Base-by-base conservation (phyloP, 64 coral and sea anemone genomes). In the Pachyseris speciosa region DNA sequence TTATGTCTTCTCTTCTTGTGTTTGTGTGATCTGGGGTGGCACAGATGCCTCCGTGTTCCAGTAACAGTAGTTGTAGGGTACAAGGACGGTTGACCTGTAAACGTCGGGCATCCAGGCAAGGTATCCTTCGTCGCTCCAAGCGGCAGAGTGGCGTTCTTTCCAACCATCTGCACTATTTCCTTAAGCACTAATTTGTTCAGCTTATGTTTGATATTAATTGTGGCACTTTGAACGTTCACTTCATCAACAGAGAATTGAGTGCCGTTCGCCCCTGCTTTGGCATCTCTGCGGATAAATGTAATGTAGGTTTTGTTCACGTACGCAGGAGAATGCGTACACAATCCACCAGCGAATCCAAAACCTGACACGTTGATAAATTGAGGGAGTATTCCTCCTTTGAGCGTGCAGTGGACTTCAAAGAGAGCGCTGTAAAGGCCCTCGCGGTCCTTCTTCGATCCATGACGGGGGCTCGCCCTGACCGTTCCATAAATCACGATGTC, bases 291-390 rank as follows among this genome's bases (percentile, higher is more conserved):
- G 19, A 98, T 25, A 40, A 98, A 89, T 25, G 76, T 65, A 19
- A 98, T 86, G 50, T 98, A 98, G 6, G 93, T 85, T 74, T 88
- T 87, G 85, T 98, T 98, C 24, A 92, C 75, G 40, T 91, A 85
- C 0, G 96, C 96, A 66, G 37, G 58, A 25, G 96, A 95, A 42
- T 81, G 84, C 12, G 87, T 84, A 42, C 96, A 98, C 28, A 95
- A 91, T 57, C 95, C 96, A 22, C 77, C 91, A n/a, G 50, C 41
- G 10, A 98, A 83, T 45, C 84, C 50, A 86, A 98, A 98, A 26
- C 93, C 93, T 12, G 89, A 92, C n/a, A 98, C 66, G 47, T 98
- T 92, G 27, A 98, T 74, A 70, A 74, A 95, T 19, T 74, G 37
- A 30, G 88, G 88, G n/a, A 92, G 51, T 19, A 57, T 94, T 48